Evolutionary conservation across 2,888 invertebrate species (phyloP), one percentile per base, ranked within the genome.

Genomic region (Nezara viridula): DNA sequence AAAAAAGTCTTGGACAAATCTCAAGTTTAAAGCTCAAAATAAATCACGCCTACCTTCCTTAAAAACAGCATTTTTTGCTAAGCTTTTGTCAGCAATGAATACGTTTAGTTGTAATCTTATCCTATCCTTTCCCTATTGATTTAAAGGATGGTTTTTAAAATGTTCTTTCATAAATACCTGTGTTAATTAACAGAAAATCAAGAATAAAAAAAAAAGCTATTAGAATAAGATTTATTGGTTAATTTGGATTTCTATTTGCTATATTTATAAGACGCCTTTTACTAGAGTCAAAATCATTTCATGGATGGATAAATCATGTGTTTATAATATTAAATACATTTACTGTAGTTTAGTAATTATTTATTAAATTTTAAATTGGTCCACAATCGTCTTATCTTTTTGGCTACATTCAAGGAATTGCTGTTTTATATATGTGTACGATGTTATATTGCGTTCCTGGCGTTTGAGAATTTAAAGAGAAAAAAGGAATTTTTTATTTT

Each of bases 1-100:
- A 66, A 66, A 60, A 66, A 66, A 66, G 21, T 19, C 66, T 32
- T 6, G 19, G 66, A 66, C 66, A 66, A 66, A 66, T 66, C 66
- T 66, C 66, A 66, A 37, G 66, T 66, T 66, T 66, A 66, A 66
- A 66, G 66, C 66, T 66, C 66, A 66, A 66, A 66, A 66, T 66
- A 66, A 66, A 66, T 66, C 66, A 66, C 66, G 66, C 66, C 66
- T 66, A 66, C 66, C 32, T 66, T 66, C 32, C 66, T 66, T 32
- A n/a, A 66, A 66, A 66, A 37, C 66, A 66, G 66, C 32, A 66
- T 66, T 66, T 66, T 66, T 66, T 66, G 66, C 37, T 66, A 32
- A 66, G 66, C 32, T 66, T 32, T 66, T 37, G 32, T 6, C 32
- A 19, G 32, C 66, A 66, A 66, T 66, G 66, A 32, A 66, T 66